Evolutionary conservation across 1,140 invertebrate species (phyloP), one percentile per base, ranked within the genome.

Genomic region (Drosophila bocqueti): DNA sequence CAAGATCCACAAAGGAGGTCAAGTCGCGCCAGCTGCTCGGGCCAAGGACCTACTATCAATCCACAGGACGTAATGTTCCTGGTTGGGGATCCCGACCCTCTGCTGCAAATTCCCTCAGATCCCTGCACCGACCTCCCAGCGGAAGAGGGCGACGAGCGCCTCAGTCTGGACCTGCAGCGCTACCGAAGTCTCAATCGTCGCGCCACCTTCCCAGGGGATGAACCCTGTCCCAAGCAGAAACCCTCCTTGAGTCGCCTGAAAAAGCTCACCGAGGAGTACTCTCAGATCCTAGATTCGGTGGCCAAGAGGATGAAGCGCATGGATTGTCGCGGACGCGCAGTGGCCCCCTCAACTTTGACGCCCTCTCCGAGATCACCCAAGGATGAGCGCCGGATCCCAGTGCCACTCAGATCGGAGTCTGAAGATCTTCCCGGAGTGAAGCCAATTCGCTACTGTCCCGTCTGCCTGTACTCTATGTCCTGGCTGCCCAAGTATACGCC

Each of bases 401-500:
- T 83, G 9, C 62, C 76, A 0, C 15, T 87, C 0, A 54, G 65
- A 24, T 57, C 69, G 2, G 10, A 65, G 4, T 2, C 9, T 9
- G 10, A 57, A 24, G 49, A 49, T 4, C 40, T 66, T 2, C 50
- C 50, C 2, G 65, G 52, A 9, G 57, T 85, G 3, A 81, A 82
- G 3, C 71, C 81, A 1, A 62, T 67, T 21, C 82, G 86, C 0
- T 83, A 67, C 61, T 91, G 86, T 21, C 86, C 86, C 13, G n/a
- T 86, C n/a, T 91, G 86, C 50, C 29, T 86, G 43, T 63, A 24
- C 36, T 36, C 75, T 1, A 81, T 91, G 76, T 91, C 86, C 2
- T 91, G 86, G 86, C 43, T 91, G 57, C 86, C 86, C 8, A 91
- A 75, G 24, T 91, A 66, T 26, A 57, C 67, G 3, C 16, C 34